Evolutionary conservation across 2,888 invertebrate genomes (phyloP).

Genomic region (Ephialtes manifestator): DNA sequence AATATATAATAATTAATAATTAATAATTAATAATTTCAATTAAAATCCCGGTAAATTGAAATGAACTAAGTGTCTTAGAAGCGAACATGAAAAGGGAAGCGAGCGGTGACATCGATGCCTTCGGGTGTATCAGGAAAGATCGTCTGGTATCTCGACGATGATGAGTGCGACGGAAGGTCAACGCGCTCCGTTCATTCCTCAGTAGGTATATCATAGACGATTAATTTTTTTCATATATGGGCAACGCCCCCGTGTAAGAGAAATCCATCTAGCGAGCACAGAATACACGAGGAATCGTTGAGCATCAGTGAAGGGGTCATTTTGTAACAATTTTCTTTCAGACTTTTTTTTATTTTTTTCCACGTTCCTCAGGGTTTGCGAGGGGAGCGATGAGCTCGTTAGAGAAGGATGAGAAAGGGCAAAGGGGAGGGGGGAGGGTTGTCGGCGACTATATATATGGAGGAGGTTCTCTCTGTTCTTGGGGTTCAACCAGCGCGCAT

Average conservation of each 20-base stretch:
- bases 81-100: neutral
- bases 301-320: conserved; percentile 81
- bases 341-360: conserved; percentile 75
- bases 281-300: conserved; percentile 57
- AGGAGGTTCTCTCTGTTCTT: conserved; percentile 61
- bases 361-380: conserved; percentile 35
- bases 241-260: conserved; percentile 76
- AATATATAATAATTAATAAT: no score
- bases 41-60: neutral
- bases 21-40: no score
- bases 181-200: conserved; percentile 44
- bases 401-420: conserved; percentile 70
- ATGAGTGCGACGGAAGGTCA: conserved; percentile 35
- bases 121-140: neutral
- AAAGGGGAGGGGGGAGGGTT: conserved; percentile 49
- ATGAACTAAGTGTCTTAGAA: neutral
- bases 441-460: conserved; percentile 67
- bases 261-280: conserved; percentile 64
- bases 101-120: conserved; percentile 49
- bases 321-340: conserved; percentile 82
- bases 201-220: conserved; percentile 28
- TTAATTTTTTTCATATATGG: conserved; percentile 63
- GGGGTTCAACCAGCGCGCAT: conserved; percentile 75
- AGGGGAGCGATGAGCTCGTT: conserved; percentile 81
- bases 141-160: no score